Evolutionary conservation across 2,888 invertebrate genomes (phyloP), one percentile per base, ranked within the genome.

Genomic region (Hemaris fuciformis): DNA sequence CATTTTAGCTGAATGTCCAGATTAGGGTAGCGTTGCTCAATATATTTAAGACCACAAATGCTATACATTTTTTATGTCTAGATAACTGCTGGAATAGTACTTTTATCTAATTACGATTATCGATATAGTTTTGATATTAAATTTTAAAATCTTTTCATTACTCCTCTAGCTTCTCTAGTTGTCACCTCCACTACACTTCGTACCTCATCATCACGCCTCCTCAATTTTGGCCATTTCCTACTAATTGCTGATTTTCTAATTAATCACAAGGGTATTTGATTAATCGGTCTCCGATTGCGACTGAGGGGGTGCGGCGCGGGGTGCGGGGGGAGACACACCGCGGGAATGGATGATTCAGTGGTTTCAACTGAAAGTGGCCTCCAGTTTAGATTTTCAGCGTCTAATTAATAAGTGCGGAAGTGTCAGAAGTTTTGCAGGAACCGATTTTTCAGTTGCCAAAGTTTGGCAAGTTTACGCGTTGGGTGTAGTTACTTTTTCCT

Each of bases 171-270:
- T 10, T 22, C 5, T 10, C 2, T 2, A 31, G 31, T 18, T 53
- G 31, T 31, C 53, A 10, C 31, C 27, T 53, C 53, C 31, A 31
- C 10, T 10, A 18, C 1, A 8, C 8, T 31, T 53, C 18, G 8
- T 53, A 18, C 10, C 31, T 31, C 53, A 5, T 31, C 46, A 0
- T 23, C 53, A 3, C 5, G 18, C 10, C 31, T 27, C 10, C 79
- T 77, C 81, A 81, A 86, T 83, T 83, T 82, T 73, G 71, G 77
- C 81, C 75, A 84, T 85, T 86, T 79, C 76, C 73, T 73, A 75
- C 83, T 90, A 89, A 91, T 91, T 89, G 82, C 88, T 83, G 85
- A 89, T 91, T 90, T 87, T 81, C 85, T 87, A 90, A 91, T 91
- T 91, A 89, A 91, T 91, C 90, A 91, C 88, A 66, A 72, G 82